Evolutionary conservation across 2,888 invertebrate species (phyloP), one percentile per base, ranked within the genome.

Genomic region (Hanleya hanleyi): DNA sequence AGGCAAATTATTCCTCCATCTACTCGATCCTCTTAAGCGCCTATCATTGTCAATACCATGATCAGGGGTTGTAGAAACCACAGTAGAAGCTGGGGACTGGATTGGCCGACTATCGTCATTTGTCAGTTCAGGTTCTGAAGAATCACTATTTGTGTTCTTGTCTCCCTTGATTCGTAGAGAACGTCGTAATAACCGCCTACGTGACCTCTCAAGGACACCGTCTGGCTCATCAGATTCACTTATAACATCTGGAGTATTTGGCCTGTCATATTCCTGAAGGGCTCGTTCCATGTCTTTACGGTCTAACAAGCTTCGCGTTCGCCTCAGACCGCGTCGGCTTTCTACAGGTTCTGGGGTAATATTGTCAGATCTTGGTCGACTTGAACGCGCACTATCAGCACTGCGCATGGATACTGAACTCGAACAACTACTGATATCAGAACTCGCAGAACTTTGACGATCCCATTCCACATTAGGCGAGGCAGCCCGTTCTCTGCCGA

Each of bases 401-500:
- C 26, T 67, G 1, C 65, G 37, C 26, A 49, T 26, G 1, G 18
- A 15, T 26, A 69, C 37, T 1, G 1, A 26, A 4, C 36, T 64
- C 18, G n/a, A 33, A 64, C 9, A 18, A 64, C 15, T 22, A 7
- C 29, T 37, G 18, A 37, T 64, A 36, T 64, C 64, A 1, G 64
- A 36, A 35, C 15, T 2, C 9, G 57, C 26, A 57, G 57, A 29
- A 26, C 26, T 57, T 29, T 57, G 57, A 4, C 18, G 18, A 67
- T 41, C 36, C 22, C 12, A 33, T 1, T 36, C 33, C 22, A 83
- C 69, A 61, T 77, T 78, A 29, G 87, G 87, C 12, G 88, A 88
- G 4, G 86, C 75, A 1, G 86, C 86, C 22, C 88, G 74, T 78
- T 89, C 89, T n/a, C 89, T 78, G 4, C 81, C 86, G 36, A 76